A percentile compares a stretch with the other conserved stretches of the same genome.
phyloP scores from a whole-genome alignment of 2,888 invertebrate species.

The Caenorhabditis panamensis region DNA sequence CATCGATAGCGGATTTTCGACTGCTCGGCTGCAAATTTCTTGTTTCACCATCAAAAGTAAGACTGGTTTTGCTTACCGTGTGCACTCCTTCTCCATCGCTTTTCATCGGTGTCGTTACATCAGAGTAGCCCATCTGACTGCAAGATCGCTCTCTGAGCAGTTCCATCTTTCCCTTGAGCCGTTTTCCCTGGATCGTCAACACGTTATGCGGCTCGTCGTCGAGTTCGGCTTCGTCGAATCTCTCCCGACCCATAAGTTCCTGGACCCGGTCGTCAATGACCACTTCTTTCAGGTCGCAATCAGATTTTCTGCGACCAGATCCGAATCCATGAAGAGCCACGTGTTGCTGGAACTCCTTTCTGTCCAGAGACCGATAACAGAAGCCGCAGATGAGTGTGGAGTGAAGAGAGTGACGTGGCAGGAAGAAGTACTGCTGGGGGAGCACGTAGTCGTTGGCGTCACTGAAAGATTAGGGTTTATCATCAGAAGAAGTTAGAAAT shows the following conservation, averaged over 20 bases:
- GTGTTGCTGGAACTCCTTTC: conserved; percentile 20
- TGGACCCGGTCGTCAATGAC: background rate
- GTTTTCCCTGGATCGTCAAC: conserved; percentile 31
- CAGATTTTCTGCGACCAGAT: background rate
- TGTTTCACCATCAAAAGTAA: too few relatives aligned
- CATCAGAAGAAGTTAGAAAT: too few relatives aligned
- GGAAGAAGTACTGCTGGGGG: conserved; percentile 41
- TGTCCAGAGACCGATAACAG: conserved; percentile 34
- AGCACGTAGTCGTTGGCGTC: conserved; percentile 49
- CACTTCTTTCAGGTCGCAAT: background rate
- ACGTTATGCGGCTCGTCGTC: conserved; percentile 28
- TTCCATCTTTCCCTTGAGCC: conserved; percentile 34
- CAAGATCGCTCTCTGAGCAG: background rate
- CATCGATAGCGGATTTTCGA: conserved; percentile 41
- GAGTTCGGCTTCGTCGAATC: background rate
- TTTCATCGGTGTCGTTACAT: conserved; percentile 16
- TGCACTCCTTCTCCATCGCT: background rate
- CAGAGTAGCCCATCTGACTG: background rate
- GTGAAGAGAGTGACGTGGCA: background rate
- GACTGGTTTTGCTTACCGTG: too few relatives aligned
- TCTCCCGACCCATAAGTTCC: conserved; percentile 15
- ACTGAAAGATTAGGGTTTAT: conserved; percentile 2
- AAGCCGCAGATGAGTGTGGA: conserved; percentile 49
- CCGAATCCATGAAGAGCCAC: conserved; percentile 36
- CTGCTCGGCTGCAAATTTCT: too few relatives aligned